phyloP scores from a whole-genome alignment of 2,888 invertebrate species.

The Diarsia mendica region DNA sequence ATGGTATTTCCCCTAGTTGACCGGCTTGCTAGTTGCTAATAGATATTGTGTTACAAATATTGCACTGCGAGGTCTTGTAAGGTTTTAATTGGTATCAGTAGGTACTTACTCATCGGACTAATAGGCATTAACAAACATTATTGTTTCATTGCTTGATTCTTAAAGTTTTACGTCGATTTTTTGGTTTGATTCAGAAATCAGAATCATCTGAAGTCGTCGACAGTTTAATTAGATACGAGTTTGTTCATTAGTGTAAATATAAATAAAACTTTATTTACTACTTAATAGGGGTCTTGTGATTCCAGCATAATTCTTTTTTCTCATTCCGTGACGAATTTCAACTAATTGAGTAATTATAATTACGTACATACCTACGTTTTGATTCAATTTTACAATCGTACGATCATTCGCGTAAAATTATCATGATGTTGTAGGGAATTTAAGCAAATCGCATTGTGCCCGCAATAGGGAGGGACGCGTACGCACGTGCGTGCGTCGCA shows the following conservation, averaged over 20 bases:
- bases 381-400: background rate
- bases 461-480: no score
- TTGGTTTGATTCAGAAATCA: slow-evolving; percentile 31
- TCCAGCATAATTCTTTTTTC: background rate
- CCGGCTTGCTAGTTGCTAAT: no score
- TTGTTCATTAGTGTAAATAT: background rate
- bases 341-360: slow-evolving; percentile 9
- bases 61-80: no score
- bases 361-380: background rate
- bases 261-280: slow-evolving; percentile 5
- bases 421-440: background rate
- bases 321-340: background rate
- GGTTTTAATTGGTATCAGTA: background rate
- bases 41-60: no score
- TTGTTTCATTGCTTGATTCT: slow-evolving; percentile 12
- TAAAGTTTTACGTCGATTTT: slow-evolving; percentile 12
- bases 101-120: background rate
- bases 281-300: background rate
- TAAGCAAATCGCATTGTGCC: no score
- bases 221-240: slow-evolving; percentile 11
- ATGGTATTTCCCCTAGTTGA: no score
- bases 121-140: slow-evolving; percentile 19
- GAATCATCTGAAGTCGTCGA: background rate
- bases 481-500: no score
- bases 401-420: slow-evolving; percentile 1